phyloP scores from a whole-genome alignment of 1,140 invertebrate genomes.

The Drosophila sturtevanti region DNA sequence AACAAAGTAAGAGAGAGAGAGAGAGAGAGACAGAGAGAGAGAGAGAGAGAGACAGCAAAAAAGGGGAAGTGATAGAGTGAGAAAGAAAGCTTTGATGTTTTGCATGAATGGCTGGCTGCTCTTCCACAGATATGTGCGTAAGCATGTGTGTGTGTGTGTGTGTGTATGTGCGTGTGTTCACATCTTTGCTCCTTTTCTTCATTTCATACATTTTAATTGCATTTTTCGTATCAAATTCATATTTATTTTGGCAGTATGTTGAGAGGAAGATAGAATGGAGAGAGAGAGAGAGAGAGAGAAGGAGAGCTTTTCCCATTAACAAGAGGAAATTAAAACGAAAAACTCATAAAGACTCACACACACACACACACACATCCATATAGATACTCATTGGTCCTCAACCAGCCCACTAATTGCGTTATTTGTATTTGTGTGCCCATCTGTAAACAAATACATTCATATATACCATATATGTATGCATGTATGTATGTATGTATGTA shows the following conservation, averaged over 20 bases:
- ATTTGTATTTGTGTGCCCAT: slow-evolving; percentile 58
- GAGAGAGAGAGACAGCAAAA: slow-evolving; percentile 3
- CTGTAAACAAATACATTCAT: not conserved
- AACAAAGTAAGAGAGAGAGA: not conserved
- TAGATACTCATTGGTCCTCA: slow-evolving; percentile 41
- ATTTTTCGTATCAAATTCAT: slow-evolving; percentile 78
- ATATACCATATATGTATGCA: not conserved
- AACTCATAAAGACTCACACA: slow-evolving; percentile 57
- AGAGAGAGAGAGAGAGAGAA: slow-evolving; percentile 26
- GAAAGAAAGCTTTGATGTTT: slow-evolving; percentile 64
- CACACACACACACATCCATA: not conserved
- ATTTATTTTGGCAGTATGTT: slow-evolving; percentile 53
- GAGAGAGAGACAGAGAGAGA: not conserved
- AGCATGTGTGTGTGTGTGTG: not conserved
- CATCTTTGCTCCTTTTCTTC: slow-evolving; percentile 45
- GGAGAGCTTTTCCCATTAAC: slow-evolving; percentile 64
- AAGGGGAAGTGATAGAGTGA: not conserved
- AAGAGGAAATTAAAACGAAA: slow-evolving; percentile 76
- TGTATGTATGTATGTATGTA: slow-evolving; percentile 1
- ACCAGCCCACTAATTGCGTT: slow-evolving; percentile 67
- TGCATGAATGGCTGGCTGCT: slow-evolving; percentile 65
- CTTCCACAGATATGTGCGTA: slow-evolving; percentile 24
- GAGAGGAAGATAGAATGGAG: slow-evolving; percentile 3
- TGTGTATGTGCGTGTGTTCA: slow-evolving; percentile 5
- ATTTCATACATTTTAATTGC: slow-evolving; percentile 74